These are phyloP conservation scores for Triplophysa rosa DNA, from an alignment of 2,113 vertebrate species.

Conservation along the genomic window DNA sequence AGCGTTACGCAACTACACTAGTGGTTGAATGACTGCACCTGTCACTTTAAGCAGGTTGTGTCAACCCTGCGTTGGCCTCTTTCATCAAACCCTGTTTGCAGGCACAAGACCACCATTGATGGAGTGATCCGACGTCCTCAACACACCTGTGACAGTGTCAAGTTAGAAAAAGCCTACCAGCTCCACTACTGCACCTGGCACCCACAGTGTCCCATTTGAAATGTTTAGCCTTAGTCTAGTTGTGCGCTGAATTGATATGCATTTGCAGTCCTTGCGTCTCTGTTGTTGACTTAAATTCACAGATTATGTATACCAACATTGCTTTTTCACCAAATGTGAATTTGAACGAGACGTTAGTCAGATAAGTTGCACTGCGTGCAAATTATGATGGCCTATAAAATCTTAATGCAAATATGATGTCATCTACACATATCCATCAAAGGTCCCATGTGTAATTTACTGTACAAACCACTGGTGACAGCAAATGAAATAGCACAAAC, in stretches of 20 bases:
- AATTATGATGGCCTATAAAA: not conserved
- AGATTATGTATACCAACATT: not conserved
- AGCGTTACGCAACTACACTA: not conserved
- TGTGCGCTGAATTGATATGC: not conserved
- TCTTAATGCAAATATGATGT: too few species aligned
- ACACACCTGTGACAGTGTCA: not conserved
- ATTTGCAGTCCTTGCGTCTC: not conserved
- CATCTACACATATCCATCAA: too few species aligned
- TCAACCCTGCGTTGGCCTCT: conserved; percentile 1
- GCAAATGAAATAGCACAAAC: too few species aligned
- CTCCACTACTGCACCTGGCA: not conserved
- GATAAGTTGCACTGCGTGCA: not conserved
- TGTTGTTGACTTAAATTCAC: not conserved
- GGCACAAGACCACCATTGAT: not conserved
- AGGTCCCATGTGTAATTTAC: too few species aligned
- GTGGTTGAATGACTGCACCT: not conserved
- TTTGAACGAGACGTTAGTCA: not conserved
- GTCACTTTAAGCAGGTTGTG: not conserved
- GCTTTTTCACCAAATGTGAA: not conserved
- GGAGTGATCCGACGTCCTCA: not conserved
- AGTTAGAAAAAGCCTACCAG: conserved; percentile 1
- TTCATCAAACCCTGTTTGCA: conserved; percentile 4
- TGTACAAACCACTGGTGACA: too few species aligned
- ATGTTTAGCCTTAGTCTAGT: too few species aligned
- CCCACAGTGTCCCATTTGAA: not conserved